A percentile compares a stretch with the other conserved stretches of the same genome.
Conservation (phyloP, 2,797 vertebrate species). For the Acanthornis magna region DNA sequence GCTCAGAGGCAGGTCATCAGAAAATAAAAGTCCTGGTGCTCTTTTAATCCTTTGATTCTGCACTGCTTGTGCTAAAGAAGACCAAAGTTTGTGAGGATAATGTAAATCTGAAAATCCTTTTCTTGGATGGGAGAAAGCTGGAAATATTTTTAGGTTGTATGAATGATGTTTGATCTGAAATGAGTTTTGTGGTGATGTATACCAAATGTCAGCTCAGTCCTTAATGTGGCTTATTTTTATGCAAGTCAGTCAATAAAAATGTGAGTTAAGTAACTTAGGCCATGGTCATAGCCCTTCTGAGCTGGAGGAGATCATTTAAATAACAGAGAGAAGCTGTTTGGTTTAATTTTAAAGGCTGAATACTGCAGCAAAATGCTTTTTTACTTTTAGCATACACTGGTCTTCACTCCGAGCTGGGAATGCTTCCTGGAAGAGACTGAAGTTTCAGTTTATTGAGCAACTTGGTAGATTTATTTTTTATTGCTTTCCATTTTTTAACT, state of each 20-base stretch:
- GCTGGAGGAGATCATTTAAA: not conserved
- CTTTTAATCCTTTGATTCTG: conserved; percentile 16
- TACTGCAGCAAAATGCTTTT: not conserved
- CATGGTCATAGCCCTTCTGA: not conserved
- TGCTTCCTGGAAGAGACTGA: not conserved
- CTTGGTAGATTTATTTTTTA: conserved; percentile 2
- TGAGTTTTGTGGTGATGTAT: conserved; percentile 11
- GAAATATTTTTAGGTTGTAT: conserved; percentile 30
- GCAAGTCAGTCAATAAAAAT: conserved; percentile 30
- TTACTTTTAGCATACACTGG: not conserved
- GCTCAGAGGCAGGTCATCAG: not conserved
- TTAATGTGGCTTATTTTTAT: conserved; percentile 44
- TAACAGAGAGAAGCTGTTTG: conserved; percentile 14
- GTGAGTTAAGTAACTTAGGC: not conserved
- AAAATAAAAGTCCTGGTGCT: not conserved
- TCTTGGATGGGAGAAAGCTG: not conserved
- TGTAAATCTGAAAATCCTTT: conserved; percentile 23
- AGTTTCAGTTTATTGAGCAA: conserved; percentile 36
- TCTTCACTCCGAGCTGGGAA: not conserved
- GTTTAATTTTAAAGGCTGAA: not conserved
- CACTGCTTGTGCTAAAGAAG: not conserved
- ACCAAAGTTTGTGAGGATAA: conserved; percentile 6
- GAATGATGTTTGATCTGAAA: conserved; percentile 41
- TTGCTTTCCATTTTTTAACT: not conserved
- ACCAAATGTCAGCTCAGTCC: conserved; percentile 17